Base-by-base conservation (phyloP, 2,888 invertebrate genomes). In the Disparrhopalites patrizii region DNA sequence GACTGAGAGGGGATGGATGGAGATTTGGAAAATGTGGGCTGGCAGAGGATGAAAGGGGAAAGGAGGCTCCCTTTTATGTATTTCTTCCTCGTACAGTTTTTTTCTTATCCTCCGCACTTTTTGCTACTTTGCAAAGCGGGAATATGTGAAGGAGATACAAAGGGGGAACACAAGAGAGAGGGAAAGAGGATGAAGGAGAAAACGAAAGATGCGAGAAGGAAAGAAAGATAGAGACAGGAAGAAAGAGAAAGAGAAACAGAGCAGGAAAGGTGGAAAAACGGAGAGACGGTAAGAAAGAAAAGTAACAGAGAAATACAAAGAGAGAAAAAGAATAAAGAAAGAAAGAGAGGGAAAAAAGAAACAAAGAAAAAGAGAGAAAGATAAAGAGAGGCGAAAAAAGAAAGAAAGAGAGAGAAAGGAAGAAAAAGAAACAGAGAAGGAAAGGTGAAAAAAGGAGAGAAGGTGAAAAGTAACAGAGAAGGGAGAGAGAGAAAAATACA, bases 111-210 rank as follows among this genome's bases (percentile, higher is more conserved):
- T n/a, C n/a, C n/a, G n/a, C n/a, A n/a, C n/a, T n/a, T n/a, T n/a
- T n/a, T n/a, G n/a, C n/a, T n/a, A n/a, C n/a, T n/a, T n/a, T n/a
- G n/a, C n/a, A n/a, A n/a, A n/a, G n/a, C n/a, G 51, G n/a, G 28
- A 20, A 5, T 23, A 15, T 54, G 23, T 15, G 18, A 33, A 36
- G 33, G 38, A 20, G n/a, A n/a, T n/a, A n/a, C n/a, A n/a, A 15
- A 38, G 57, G 56, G 30, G 27, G 57, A 56, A n/a, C 15, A 38
- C 18, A 57, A 15, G 36, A 25, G 57, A 36, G 30, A 28, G 18
- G 54, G 8, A 30, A 54, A 30, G 54, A 28, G 54, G 54, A 43
- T 43, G 43, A 18, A 36, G 8, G 36, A 36, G 36, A 10, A 18
- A 20, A 20, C 5, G 43, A 43, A 15, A 43, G 43, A n/a, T 20